Conservation (phyloP, 2,888 invertebrate species). For the Drosophila niveifrons region DNA sequence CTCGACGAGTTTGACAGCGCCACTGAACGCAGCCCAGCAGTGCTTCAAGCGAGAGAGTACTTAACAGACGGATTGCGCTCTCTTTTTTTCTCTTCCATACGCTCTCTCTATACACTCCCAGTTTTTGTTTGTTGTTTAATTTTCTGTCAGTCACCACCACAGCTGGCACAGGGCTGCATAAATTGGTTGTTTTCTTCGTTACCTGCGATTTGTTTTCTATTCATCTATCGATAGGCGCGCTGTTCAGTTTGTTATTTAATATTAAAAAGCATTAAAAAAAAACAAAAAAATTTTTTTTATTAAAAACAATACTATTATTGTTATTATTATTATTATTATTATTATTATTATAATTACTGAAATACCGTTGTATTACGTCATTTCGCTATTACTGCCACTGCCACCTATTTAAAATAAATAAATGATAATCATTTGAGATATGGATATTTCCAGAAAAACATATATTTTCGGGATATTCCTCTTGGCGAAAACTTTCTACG, state of each 20-base stretch:
- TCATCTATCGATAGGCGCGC: background rate
- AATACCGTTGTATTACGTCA: too few species aligned
- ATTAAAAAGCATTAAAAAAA: too few species aligned
- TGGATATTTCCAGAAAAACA: too few species aligned
- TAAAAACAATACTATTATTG: too few species aligned
- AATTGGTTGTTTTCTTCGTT: constrained; percentile 36
- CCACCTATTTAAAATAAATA: too few species aligned
- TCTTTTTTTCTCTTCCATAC: background rate
- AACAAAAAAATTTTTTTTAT: too few species aligned
- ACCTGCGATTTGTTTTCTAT: background rate
- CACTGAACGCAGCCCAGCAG: constrained; percentile 41
- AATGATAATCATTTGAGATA: too few species aligned
- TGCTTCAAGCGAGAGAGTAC: constrained; percentile 17
- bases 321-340: too few species aligned
- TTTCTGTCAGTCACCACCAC: constrained; percentile 9
- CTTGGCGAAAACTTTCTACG: too few species aligned
- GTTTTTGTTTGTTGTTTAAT: background rate
- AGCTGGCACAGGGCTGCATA: constrained; percentile 46
- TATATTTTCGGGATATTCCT: too few species aligned
- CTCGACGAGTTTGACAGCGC: constrained; percentile 63
- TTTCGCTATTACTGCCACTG: too few species aligned
- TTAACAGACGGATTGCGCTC: constrained; percentile 3
- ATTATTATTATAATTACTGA: too few species aligned
- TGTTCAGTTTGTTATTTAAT: background rate
- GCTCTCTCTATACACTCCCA: background rate